phyloP scores from a whole-genome alignment of 2,113 vertebrate species.

The Spea bombifrons region DNA sequence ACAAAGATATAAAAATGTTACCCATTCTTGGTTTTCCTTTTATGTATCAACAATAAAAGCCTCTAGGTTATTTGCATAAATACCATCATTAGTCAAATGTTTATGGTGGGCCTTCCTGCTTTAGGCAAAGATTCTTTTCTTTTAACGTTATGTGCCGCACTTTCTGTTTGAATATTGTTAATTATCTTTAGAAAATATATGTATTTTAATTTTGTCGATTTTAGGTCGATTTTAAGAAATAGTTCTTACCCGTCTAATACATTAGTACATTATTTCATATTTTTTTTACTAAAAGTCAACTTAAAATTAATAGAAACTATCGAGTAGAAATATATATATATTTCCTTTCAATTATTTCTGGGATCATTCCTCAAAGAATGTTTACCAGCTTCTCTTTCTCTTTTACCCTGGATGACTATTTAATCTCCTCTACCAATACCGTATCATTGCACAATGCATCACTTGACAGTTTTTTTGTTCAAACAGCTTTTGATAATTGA shows the following conservation, averaged over 20 bases:
- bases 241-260: too few relatives aligned
- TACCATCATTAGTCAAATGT: not conserved
- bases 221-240: too few relatives aligned
- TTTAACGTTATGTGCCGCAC: too few relatives aligned
- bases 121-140: too few relatives aligned
- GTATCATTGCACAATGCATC: constrained; percentile 42
- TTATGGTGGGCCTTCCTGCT: too few relatives aligned
- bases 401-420: constrained; percentile 43
- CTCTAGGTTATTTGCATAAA: not conserved
- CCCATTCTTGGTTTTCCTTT: not conserved
- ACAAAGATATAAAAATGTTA: not conserved
- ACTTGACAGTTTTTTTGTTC: constrained; percentile 52
- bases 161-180: too few relatives aligned
- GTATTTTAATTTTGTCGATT: too few relatives aligned
- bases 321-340: not conserved
- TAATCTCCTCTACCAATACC: constrained; percentile 18
- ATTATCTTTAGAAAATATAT: too few relatives aligned
- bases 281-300: not conserved
- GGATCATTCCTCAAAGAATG: constrained; percentile 35
- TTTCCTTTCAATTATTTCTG: constrained; percentile 41
- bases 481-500: constrained; percentile 54
- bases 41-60: not conserved
- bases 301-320: not conserved
- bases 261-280: not conserved
- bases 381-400: constrained; percentile 45